Base-by-base conservation (phyloP, 1,140 invertebrate species). In the Drosophila neocordata region DNA sequence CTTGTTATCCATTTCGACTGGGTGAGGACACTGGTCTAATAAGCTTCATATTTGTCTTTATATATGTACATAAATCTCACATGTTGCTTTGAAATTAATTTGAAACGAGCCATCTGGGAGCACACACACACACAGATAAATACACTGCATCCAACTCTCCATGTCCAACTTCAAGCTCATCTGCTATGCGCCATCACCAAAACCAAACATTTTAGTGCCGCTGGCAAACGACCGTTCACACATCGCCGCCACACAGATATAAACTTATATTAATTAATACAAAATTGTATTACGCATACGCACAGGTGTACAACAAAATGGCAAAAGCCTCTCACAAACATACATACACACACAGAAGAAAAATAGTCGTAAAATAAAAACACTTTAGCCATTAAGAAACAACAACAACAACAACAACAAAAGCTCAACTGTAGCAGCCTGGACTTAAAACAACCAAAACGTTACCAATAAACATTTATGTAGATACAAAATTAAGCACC, bases 261-360 rank as follows among this genome's bases (percentile, higher is more conserved):
- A 77, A 31, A 65, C 67, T 62, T 70, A 72, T 82, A 87, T 87
- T 87, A 87, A 87, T 87, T 87, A 87, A 87, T 87, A 73, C 82
- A 87, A 79, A 88, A 87, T 88, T 82, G 79, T 64, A 88, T 87
- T 87, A 82, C 82, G 83, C 83, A 88, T 82, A 88, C 79, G 82
- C 83, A 87, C 82, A 87, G 83, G 78, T 87, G 82, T 82, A 67
- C 82, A 35, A 12, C 35, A 24, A 31, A 41, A 13, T 44, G 37
- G n/a, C 52, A 51, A 53, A 12, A 11, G 22, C 38, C 9, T n/a
- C 57, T 53, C 31, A 34, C 44, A 22, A 64, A 76, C 59, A 67
- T 60, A 76, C 69, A 15, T 4, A 48, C 15, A 18, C 13, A 44
- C 7, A 18, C 62, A 53, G 6, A 5, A 31, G 63, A 78, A 69